A percentile compares a stretch with the other conserved stretches of the same genome.
Conservation (phyloP, 2,888 invertebrate genomes). For the Bursaphelenchus okinawaensis region DNA sequence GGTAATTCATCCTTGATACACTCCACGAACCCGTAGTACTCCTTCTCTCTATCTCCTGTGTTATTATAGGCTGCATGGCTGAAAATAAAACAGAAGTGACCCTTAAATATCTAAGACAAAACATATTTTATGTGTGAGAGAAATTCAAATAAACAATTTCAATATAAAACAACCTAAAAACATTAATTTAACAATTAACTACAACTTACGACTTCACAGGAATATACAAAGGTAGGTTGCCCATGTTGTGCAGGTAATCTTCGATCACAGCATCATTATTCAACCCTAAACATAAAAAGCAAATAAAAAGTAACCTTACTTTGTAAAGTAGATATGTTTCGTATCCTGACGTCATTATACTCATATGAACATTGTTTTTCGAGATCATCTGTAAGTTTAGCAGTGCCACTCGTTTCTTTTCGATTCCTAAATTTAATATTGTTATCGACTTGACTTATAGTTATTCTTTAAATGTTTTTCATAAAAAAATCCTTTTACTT, state of each 20-base stretch:
- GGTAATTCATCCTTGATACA: background rate
- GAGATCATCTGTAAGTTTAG: background rate
- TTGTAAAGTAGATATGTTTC: background rate
- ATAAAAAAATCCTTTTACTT: too few species aligned
- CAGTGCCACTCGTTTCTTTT: background rate
- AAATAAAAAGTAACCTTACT: too few species aligned
- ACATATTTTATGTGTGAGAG: too few species aligned
- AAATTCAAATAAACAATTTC: too few species aligned
- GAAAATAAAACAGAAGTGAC: too few species aligned
- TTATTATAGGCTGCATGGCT: background rate
- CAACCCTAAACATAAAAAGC: too few species aligned
- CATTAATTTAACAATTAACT: too few species aligned
- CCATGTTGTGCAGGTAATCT: background rate
- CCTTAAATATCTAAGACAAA: too few species aligned
- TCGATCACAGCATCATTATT: background rate
- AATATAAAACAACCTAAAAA: too few species aligned
- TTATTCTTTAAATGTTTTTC: too few species aligned
- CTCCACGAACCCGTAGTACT: background rate
- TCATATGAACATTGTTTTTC: background rate
- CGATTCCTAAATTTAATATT: background rate
- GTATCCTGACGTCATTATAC: background rate
- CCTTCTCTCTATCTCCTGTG: background rate
- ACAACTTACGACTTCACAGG: too few species aligned
- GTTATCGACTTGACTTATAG: too few species aligned
- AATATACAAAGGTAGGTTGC: background rate